phyloP scores from a whole-genome alignment of 2,797 vertebrate species.

The Hippoglossus hippoglossus region DNA sequence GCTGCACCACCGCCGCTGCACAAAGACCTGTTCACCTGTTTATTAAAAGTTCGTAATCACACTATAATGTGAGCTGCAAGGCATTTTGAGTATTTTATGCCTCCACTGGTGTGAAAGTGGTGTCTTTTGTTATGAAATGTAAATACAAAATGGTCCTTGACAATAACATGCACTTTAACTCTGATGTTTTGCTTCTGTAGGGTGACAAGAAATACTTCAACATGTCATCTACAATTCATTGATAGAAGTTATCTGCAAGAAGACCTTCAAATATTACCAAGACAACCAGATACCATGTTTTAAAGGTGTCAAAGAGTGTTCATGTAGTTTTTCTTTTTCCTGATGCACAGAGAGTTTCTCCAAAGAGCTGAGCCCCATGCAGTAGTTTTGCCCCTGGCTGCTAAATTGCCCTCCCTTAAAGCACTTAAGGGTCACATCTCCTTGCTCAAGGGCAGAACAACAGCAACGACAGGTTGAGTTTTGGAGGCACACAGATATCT shows the following conservation, averaged over 20 bases:
- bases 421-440: constrained; percentile 31
- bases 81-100: neutral
- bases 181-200: neutral
- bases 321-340: neutral
- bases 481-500: constrained; percentile 26
- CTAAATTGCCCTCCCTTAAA: constrained; percentile 19
- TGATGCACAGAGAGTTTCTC: neutral
- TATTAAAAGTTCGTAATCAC: too few species aligned
- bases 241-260: neutral
- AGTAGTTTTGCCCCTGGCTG: constrained; percentile 7
- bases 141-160: too few species aligned
- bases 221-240: neutral
- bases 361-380: neutral
- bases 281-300: neutral
- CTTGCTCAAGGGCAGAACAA: constrained; percentile 28
- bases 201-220: neutral
- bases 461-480: constrained; percentile 24
- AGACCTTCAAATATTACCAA: neutral
- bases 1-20: too few species aligned
- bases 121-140: too few species aligned
- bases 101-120: too few species aligned
- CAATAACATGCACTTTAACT: too few species aligned
- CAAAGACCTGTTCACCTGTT: too few species aligned
- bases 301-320: neutral
- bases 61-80: too few species aligned